Evolutionary conservation across 1,140 invertebrate genomes (phyloP), one percentile per base, ranked within the genome.

Genomic region (Ladona fulva): DNA sequence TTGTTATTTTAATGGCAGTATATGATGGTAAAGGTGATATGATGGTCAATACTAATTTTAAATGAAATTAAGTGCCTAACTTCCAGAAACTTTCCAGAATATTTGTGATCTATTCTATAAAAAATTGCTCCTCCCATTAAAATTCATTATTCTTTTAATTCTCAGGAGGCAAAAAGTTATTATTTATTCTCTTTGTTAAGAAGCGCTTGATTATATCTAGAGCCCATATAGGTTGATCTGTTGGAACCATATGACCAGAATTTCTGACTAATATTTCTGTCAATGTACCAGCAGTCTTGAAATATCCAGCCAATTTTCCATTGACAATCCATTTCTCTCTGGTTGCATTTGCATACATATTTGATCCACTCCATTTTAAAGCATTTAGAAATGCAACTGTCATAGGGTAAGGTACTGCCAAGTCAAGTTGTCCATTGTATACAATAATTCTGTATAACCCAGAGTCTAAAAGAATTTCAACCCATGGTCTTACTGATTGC

Each of bases 401-500:
- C 42, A 93, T 82, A 0, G 93, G 91, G 84, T 94, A 94, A 0
- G 93, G 91, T 1, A 95, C 91, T 81, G 95, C 94, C 22, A 96
- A 91, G 82, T 96, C 94, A 44, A 96, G 82, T 82, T 95, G 93
- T 0, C 94, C 94, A 82, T 91, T 95, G 82, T 95, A 96, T 74
- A 93, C 87, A 8, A 93, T 85, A 3, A 92, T 88, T 83, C 88
- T 89, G 81, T 94, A 94, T 16, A 66, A 22, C 52, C 52, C 52
- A 78, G 90, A 75, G 82, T 90, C 80, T 87, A 89, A 78, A 0
- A 97, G 84, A 78, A 92, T 90, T 8, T 89, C 86, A 74, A 97
- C 85, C 89, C 91, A 92, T 0, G 90, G 90, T 66, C 92, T 91
- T 25, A 95, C 89, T 0, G 92, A 93, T 81, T 95, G 88, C 91